Conservation (phyloP, 2,888 invertebrate species). For the Nymphalis urticae region DNA sequence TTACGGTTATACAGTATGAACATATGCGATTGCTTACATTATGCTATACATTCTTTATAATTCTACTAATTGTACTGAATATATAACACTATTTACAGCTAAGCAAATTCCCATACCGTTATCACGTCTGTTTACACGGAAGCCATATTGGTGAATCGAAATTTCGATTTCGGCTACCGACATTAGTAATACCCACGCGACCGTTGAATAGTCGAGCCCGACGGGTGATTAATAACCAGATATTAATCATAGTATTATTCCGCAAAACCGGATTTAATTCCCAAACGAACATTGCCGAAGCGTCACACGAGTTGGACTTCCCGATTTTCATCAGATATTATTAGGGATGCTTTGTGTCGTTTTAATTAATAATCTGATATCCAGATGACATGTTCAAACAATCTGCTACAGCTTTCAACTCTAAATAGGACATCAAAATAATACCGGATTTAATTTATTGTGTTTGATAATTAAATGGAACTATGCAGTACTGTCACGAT, state of each 20-base stretch:
- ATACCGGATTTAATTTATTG: constrained; percentile 35
- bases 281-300: constrained; percentile 55
- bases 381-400: constrained; percentile 26
- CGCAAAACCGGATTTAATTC: constrained; percentile 42
- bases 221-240: constrained; percentile 42
- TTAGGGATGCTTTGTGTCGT: constrained; percentile 22
- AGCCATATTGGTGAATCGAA: constrained; percentile 35
- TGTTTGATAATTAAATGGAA: constrained; percentile 26
- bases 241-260: constrained; percentile 43
- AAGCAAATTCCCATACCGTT: neutral
- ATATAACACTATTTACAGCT: constrained; percentile 2
- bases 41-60: too few species aligned
- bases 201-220: constrained; percentile 66
- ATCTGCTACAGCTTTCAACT: constrained; percentile 18
- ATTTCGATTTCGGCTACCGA: constrained; percentile 58
- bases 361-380: constrained; percentile 29
- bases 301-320: constrained; percentile 35
- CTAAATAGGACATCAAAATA: constrained; percentile 20
- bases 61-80: neutral
- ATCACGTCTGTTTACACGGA: constrained; percentile 9
- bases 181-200: constrained; percentile 33
- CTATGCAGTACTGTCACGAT: neutral
- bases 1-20: too few species aligned
- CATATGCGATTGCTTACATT: too few species aligned
- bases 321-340: constrained; percentile 33